Conservation (phyloP, 1,140 invertebrate species). For the Pomacea maculata region DNA sequence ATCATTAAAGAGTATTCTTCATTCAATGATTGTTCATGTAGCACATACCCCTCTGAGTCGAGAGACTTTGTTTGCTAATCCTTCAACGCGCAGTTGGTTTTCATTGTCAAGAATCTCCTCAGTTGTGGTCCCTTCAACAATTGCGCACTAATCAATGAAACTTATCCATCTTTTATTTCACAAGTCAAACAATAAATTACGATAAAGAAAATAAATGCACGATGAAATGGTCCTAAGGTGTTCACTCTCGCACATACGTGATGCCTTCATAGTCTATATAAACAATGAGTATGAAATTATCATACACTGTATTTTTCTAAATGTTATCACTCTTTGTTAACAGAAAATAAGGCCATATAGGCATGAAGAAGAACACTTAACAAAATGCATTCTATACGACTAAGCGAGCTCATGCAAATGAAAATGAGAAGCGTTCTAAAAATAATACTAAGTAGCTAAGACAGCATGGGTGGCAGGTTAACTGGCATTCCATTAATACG, state of each 20-base stretch:
- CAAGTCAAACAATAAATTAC: neutral
- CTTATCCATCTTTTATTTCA: neutral
- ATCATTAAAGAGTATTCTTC: too few relatives aligned
- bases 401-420: too few relatives aligned
- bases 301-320: too few relatives aligned
- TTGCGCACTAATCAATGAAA: neutral
- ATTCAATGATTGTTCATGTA: neutral
- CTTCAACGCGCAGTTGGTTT: constrained; percentile 55
- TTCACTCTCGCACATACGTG: neutral
- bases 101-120: constrained; percentile 59
- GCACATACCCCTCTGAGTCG: constrained; percentile 53
- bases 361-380: too few relatives aligned
- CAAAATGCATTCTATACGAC: too few relatives aligned
- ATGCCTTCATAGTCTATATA: neutral
- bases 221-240: neutral
- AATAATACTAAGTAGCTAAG: too few relatives aligned
- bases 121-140: constrained; percentile 29
- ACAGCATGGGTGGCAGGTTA: too few relatives aligned
- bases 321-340: too few relatives aligned
- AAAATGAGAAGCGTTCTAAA: too few relatives aligned
- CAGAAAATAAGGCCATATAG: too few relatives aligned
- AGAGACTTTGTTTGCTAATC: constrained; percentile 56
- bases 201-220: neutral
- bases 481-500: too few relatives aligned
- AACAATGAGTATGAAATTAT: neutral